These are phyloP conservation scores for Dryadula phaetusa DNA, from an alignment of 2,888 invertebrate genomes.

Conservation along the genomic window DNA sequence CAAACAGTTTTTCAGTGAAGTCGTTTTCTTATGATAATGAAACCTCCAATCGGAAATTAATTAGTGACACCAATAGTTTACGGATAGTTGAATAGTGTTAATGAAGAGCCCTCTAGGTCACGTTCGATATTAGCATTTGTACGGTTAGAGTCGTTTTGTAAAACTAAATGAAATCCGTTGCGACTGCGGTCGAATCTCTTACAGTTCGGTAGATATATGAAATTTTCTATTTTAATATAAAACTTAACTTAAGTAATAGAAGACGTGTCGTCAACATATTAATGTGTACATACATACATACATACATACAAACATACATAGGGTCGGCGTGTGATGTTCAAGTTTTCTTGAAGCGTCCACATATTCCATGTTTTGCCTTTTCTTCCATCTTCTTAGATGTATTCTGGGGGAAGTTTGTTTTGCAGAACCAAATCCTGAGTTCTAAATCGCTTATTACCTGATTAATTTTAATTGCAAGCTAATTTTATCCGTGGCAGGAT, in stretches of 20 bases:
- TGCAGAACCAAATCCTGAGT: conserved; percentile 60
- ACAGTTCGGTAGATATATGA: conserved; percentile 76
- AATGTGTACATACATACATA: conserved; percentile 53
- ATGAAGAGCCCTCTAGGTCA: conserved; percentile 69
- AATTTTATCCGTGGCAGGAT: conserved; percentile 46
- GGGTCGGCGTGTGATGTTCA: conserved; percentile 51
- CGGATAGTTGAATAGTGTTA: conserved; percentile 70
- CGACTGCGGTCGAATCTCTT: conserved; percentile 71
- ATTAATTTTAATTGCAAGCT: conserved; percentile 45
- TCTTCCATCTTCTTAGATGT: conserved; percentile 18
- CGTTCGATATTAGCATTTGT: conserved; percentile 78
- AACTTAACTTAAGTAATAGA: conserved; percentile 70
- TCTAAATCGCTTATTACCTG: conserved; percentile 43
- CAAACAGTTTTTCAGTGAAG: conserved; percentile 55
- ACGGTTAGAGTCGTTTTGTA: conserved; percentile 77
- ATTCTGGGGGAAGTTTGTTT: conserved; percentile 42
- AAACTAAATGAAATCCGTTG: conserved; percentile 54
- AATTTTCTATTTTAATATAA: conserved; percentile 84
- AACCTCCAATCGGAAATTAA: conserved; percentile 61
- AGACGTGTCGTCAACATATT: conserved; percentile 64
- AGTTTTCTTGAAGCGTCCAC: conserved; percentile 25
- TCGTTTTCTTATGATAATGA: conserved; percentile 63
- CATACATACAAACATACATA: conserved; percentile 47
- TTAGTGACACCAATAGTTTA: conserved; percentile 79
- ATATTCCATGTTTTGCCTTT: conserved; percentile 24